These are phyloP conservation scores for Geococcyx californianus DNA, from an alignment of 2,113 vertebrate species.

Conservation along the genomic window DNA sequence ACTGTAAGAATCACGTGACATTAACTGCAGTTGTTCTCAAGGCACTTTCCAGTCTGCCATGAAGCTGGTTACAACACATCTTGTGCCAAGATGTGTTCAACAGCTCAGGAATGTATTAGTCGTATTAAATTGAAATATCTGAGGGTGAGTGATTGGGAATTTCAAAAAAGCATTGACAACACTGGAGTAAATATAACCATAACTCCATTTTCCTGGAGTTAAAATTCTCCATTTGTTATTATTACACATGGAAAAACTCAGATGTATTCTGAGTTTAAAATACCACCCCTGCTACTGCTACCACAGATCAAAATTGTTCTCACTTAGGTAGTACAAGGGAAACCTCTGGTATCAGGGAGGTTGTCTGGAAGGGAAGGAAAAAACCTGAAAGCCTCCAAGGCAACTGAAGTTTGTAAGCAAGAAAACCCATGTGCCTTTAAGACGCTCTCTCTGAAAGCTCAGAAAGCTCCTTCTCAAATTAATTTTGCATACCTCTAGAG, in stretches of 20 bases:
- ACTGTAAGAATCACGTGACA: neutral
- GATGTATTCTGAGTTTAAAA: neutral
- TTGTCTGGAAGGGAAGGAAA: neutral
- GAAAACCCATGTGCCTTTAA: neutral
- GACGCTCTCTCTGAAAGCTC: neutral
- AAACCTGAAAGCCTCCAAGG: neutral
- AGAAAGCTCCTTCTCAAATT: conserved; percentile 13
- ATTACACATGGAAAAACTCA: neutral
- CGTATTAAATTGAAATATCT: neutral
- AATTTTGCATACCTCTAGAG: neutral
- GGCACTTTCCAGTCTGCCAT: neutral
- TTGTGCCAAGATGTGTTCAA: neutral
- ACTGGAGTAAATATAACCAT: neutral
- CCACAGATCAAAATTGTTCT: neutral
- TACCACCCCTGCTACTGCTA: neutral
- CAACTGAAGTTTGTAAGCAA: neutral
- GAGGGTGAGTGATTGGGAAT: neutral
- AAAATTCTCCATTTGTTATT: neutral
- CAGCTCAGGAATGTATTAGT: conserved; percentile 14
- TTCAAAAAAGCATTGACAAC: neutral
- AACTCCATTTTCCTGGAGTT: neutral
- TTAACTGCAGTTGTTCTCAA: neutral
- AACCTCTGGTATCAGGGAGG: neutral
- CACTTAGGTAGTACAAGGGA: neutral
- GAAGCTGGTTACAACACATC: neutral